These are phyloP conservation scores for Patella vulgata DNA, from an alignment of 1,140 invertebrate genomes.

Conservation along the genomic window DNA sequence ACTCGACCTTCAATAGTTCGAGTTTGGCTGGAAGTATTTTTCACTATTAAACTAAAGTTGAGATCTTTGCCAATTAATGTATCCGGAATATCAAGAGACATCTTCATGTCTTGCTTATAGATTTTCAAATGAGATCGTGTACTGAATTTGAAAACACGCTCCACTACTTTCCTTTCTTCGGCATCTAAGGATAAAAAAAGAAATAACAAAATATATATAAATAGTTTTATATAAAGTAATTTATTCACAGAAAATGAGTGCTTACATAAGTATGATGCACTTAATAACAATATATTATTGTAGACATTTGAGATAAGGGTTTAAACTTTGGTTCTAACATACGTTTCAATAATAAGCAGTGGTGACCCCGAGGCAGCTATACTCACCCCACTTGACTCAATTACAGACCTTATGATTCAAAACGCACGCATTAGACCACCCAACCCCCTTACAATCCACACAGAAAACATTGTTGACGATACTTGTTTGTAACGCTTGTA, in stretches of 20 bases:
- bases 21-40: slow-evolving; percentile 22
- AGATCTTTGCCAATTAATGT: slow-evolving; percentile 25
- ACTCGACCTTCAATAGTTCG: slow-evolving; percentile 25
- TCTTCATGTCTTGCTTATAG: slow-evolving; percentile 36
- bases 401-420: too few species aligned
- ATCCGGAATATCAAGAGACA: slow-evolving; percentile 20
- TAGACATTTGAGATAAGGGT: too few species aligned
- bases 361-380: too few species aligned
- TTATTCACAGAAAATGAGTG: neutral
- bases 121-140: slow-evolving; percentile 30
- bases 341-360: too few species aligned
- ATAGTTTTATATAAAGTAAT: neutral
- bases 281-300: too few species aligned
- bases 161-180: slow-evolving; percentile 38
- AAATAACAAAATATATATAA: slow-evolving; percentile 6
- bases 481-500: too few species aligned
- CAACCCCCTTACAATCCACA: too few species aligned
- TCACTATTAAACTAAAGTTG: slow-evolving; percentile 25
- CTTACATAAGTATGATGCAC: too few species aligned
- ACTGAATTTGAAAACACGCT: slow-evolving; percentile 42
- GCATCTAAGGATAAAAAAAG: slow-evolving; percentile 19
- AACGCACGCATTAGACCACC: too few species aligned
- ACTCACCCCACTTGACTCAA: too few species aligned
- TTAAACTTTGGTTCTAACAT: too few species aligned
- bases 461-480: too few species aligned